Evolutionary conservation across 1,140 invertebrate genomes (phyloP).

Genomic region (Bombus superbus): DNA sequence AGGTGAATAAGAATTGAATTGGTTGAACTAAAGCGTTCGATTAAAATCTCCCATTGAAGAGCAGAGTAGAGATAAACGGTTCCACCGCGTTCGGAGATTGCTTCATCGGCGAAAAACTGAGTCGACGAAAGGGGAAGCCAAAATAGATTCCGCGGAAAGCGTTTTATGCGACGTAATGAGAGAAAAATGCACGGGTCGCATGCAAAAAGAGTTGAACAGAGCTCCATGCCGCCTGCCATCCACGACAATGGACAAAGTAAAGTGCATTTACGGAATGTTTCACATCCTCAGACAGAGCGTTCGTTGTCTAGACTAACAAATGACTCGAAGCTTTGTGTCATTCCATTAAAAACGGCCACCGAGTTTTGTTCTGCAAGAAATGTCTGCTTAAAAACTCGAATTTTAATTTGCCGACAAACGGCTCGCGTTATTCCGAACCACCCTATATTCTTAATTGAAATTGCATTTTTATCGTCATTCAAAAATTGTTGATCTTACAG

Average conservation of each 20-base stretch:
- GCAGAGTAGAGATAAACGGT: not conserved
- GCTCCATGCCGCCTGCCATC: not conserved
- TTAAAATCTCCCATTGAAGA: not conserved
- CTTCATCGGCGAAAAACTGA: constrained; percentile 13
- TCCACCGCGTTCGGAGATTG: not conserved
- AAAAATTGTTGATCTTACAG: not conserved
- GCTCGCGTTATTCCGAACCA: not conserved
- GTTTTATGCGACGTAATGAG: constrained; percentile 63
- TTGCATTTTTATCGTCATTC: not conserved
- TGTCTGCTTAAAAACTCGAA: not conserved
- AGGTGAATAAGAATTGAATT: not conserved
- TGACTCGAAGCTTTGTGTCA: constrained; percentile 37
- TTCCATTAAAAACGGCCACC: constrained; percentile 29
- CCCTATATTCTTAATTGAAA: not conserved
- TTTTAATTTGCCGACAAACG: not conserved
- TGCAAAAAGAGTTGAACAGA: constrained; percentile 3
- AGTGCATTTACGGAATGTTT: constrained; percentile 48
- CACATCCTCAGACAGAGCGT: constrained; percentile 49
- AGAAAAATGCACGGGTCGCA: constrained; percentile 52
- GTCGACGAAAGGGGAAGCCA: constrained; percentile 31
- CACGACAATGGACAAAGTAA: constrained; percentile 50
- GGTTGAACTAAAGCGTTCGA: not conserved
- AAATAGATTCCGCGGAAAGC: constrained; percentile 63
- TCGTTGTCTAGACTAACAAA: constrained; percentile 54
- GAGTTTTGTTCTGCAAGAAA: not conserved